Evolutionary conservation across 2,113 vertebrate species (phyloP).

Genomic region (human (Homo sapiens)): GRCh38 chr2:184122001-184122500

Average conservation of each 20-base stretch:
- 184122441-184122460: neutral
- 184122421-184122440: neutral
- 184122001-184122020: neutral
- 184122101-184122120: neutral
- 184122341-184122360: neutral
- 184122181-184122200: neutral
- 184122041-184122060: neutral
- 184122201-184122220: neutral
- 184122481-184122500: neutral
- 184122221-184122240: neutral
- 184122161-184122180: neutral
- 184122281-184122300: neutral
- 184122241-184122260: neutral
- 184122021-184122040: neutral
- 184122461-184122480: neutral
- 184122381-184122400: neutral
- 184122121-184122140: neutral
- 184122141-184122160: neutral
- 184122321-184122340: neutral
- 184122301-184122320: neutral
- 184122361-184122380: neutral
- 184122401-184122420: neutral
- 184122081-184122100: neutral
- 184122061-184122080: neutral
- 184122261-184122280: neutral